Evolutionary conservation across 2,888 invertebrate species (phyloP).

Genomic region (Linyphia triangularis): DNA sequence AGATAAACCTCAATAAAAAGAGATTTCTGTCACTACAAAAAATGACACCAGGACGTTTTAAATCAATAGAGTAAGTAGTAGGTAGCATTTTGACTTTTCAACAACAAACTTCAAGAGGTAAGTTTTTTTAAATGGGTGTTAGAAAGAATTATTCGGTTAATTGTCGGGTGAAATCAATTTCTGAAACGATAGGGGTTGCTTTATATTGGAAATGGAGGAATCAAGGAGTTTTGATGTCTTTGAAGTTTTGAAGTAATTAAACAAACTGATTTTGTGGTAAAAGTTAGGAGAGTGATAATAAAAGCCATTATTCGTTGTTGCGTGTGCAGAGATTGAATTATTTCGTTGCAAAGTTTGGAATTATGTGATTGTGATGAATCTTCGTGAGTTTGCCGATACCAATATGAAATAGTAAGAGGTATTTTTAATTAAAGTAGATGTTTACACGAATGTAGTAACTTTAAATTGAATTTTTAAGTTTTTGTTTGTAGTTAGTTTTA

Average conservation of each 20-base stretch:
- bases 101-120: neutral
- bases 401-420: neutral
- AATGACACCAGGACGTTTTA: constrained; percentile 38
- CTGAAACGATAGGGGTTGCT: neutral
- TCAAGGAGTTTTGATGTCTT: neutral
- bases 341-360: neutral
- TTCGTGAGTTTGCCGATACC: neutral
- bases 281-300: too few species aligned
- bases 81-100: neutral
- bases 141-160: constrained; percentile 13
- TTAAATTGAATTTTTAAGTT: too few species aligned
- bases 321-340: neutral
- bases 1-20: neutral
- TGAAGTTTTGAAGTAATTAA: constrained; percentile 35
- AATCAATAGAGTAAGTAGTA: constrained; percentile 41
- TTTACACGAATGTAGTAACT: too few species aligned
- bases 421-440: neutral
- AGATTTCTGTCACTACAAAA: neutral
- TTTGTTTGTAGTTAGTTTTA: too few species aligned
- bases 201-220: neutral
- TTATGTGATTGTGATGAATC: neutral
- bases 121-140: neutral
- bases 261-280: neutral
- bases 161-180: constrained; percentile 31
- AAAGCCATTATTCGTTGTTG: neutral